Conservation (phyloP, 2,797 vertebrate species). For the Falco rusticolus region DNA sequence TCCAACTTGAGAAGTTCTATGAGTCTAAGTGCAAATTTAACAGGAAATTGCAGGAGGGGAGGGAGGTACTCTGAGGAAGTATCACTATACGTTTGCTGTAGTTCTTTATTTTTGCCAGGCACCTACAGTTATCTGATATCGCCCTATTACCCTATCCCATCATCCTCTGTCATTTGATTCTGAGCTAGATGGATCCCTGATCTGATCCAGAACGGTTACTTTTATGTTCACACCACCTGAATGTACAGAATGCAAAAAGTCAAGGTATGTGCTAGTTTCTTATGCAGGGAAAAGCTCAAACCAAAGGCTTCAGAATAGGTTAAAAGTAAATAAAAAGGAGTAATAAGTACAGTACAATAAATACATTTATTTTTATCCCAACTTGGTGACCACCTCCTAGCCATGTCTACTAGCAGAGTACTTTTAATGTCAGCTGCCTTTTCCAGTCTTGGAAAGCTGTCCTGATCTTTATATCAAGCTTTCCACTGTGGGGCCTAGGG, state of each 20-base stretch:
- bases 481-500: neutral
- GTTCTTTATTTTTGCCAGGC: neutral
- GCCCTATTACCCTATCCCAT: neutral
- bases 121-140: neutral
- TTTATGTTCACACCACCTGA: neutral
- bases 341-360: neutral
- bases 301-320: neutral
- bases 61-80: neutral
- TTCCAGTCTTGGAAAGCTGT: neutral
- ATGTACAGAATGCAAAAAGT: neutral
- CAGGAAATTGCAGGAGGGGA: neutral
- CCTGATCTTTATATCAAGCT: neutral
- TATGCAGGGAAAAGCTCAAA: neutral
- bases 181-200: neutral
- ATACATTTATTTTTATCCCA: neutral
- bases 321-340: neutral
- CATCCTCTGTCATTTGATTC: neutral
- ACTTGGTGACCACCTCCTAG: no score
- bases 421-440: neutral
- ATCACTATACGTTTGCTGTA: accelerated
- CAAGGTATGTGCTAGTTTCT: neutral
- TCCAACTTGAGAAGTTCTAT: neutral
- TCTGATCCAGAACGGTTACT: neutral
- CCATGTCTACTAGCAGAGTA: neutral
- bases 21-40: neutral